Conservation (phyloP, 2,113 vertebrate species). For the Crotalus helleri region DNA sequence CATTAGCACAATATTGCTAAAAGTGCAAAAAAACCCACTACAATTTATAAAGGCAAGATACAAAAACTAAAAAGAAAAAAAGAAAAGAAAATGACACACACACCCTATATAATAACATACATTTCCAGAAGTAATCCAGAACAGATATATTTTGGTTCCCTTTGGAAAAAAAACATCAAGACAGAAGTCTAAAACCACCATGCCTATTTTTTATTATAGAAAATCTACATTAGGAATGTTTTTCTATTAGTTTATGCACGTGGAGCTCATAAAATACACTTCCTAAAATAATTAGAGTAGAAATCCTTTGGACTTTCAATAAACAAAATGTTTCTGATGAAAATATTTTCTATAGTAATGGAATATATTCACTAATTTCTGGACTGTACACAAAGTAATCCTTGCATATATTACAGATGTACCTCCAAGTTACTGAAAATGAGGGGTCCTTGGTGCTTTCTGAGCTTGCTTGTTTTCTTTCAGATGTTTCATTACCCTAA, state of each 20-base stretch:
- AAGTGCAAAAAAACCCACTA: neutral
- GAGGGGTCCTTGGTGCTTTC: too few relatives aligned
- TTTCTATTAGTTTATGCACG: neutral
- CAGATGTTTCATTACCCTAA: too few relatives aligned
- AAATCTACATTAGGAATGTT: neutral
- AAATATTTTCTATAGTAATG: neutral
- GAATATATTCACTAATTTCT: neutral
- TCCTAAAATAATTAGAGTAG: neutral
- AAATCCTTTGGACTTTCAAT: neutral
- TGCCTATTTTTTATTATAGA: neutral
- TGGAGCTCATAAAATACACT: neutral
- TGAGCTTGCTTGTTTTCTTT: too few relatives aligned
- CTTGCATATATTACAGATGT: neutral
- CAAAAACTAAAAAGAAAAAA: neutral
- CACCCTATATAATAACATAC: neutral
- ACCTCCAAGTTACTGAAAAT: neutral
- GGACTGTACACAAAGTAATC: neutral
- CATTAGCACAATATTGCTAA: slow-evolving; percentile 3
- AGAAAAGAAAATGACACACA: neutral
- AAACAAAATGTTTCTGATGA: neutral
- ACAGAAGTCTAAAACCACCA: neutral
- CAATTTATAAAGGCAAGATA: neutral
- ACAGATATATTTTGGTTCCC: neutral
- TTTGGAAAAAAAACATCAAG: neutral
- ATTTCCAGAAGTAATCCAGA: neutral